Evolutionary conservation across 2,888 invertebrate genomes (phyloP).

Genomic region (Eulithis prunata): DNA sequence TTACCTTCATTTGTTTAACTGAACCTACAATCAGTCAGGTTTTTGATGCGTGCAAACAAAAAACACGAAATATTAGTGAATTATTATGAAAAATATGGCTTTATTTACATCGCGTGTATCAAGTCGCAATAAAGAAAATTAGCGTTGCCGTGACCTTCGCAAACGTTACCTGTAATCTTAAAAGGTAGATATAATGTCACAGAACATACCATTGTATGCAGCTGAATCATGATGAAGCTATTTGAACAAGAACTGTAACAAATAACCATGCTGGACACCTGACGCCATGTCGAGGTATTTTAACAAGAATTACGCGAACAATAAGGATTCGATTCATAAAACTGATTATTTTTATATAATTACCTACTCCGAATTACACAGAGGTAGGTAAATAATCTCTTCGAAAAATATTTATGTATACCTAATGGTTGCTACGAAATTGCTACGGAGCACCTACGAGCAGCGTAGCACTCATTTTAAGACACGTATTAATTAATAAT

Average conservation of each 20-base stretch:
- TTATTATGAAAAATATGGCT: slow-evolving; percentile 49
- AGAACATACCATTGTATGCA: slow-evolving; percentile 16
- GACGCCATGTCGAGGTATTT: no score
- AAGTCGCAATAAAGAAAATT: slow-evolving; percentile 71
- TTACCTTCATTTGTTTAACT: slow-evolving; percentile 9
- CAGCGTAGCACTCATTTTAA: no score
- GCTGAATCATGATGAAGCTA: slow-evolving; percentile 4
- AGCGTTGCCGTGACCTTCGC: slow-evolving; percentile 72
- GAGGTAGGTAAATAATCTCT: no score
- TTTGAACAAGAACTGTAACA: not conserved
- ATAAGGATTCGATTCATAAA: no score
- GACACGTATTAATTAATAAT: no score
- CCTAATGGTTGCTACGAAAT: no score
- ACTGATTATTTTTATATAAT: no score
- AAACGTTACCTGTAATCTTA: slow-evolving; percentile 48
- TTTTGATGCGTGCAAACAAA: slow-evolving; percentile 39
- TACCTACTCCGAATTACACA: no score
- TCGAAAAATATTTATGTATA: no score
- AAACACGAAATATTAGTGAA: slow-evolving; percentile 41
- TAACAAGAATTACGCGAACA: no score
- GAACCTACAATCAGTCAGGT: slow-evolving; percentile 26
- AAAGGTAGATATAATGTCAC: slow-evolving; percentile 27
- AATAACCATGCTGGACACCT: no score
- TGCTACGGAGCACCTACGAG: no score
- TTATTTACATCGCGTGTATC: slow-evolving; percentile 65